Base-by-base conservation (phyloP, 1,140 invertebrate genomes). In the Temnothorax curvispinosus region DNA sequence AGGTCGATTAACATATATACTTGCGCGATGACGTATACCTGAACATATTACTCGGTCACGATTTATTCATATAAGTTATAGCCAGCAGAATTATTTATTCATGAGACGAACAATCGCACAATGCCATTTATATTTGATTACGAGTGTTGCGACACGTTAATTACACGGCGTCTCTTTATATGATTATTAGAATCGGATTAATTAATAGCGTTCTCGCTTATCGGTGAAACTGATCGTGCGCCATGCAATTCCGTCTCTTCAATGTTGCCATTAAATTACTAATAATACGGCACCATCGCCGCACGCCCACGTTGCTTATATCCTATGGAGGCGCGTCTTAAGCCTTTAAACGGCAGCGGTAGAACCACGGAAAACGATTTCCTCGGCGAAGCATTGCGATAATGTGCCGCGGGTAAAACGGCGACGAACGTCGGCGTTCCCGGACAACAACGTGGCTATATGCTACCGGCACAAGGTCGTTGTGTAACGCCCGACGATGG, bases 391-490 rank as follows among this genome's bases (percentile, higher is more conserved):
- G 38, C 35, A 58, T 82, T 58, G 50, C 38, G 21, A 44, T 58
- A 84, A 60, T 60, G 13, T 18, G 41, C 80, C 67, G 69, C 69
- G 67, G 58, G 27, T 74, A 47, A 62, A 62, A 62, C 52, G 67
- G 67, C 41, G 54, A 75, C 69, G 69, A 50, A 74, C 41, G 77
- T 58, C 38, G 78, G 76, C 52, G 54, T 60, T 47, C 54, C 67
- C 32, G 69, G 52, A 74, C 8, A 75, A 75, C 52, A 60, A 75
- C 69, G 38, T 4, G 27, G 41, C 52, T 69, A 54, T 80, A 80
- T 60, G 69, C 69, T 84, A 84, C 80, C 44, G 69, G 64, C 78
- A 74, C 80, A 84, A 84, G 80, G 80, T 75, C 69, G 69, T 84
- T 84, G 69, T 47, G 80, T 82, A 82, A 74, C 56, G 18, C 15